Percentiles rank a stretch among this genome's conserved stretches.
Conservation (phyloP, 2,888 invertebrate genomes). For the Colletes collaris region DNA sequence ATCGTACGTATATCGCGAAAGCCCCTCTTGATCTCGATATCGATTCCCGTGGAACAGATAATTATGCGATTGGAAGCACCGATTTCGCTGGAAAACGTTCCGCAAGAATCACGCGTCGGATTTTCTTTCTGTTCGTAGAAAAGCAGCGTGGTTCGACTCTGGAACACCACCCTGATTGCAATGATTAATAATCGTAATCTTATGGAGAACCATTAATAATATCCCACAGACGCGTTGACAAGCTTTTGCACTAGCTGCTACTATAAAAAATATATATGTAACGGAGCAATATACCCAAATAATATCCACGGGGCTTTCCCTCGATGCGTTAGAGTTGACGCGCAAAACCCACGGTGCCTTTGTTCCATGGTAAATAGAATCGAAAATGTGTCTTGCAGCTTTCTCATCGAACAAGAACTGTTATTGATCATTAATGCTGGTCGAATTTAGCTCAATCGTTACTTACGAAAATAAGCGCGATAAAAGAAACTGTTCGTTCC, state of each 20-base stretch:
- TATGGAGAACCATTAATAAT: constrained; percentile 80
- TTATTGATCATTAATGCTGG: neutral
- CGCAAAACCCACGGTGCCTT: constrained; percentile 38
- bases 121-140: constrained; percentile 26
- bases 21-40: neutral
- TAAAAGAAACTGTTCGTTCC: no score
- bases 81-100: constrained; percentile 14
- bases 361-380: constrained; percentile 36
- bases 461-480: no score
- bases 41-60: constrained; percentile 8
- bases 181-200: constrained; percentile 72
- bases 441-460: neutral
- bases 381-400: constrained; percentile 9
- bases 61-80: constrained; percentile 10
- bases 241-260: constrained; percentile 79
- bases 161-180: constrained; percentile 47
- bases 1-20: neutral
- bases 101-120: constrained; percentile 23
- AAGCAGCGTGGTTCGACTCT: constrained; percentile 32
- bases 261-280: constrained; percentile 68
- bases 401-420: neutral
- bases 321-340: constrained; percentile 31
- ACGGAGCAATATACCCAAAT: constrained; percentile 56
- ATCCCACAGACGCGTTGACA: constrained; percentile 77
- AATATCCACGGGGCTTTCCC: constrained; percentile 51